These are phyloP conservation scores for Eupelmus urozonus DNA, from an alignment of 2,888 invertebrate genomes.

Conservation along the genomic window DNA sequence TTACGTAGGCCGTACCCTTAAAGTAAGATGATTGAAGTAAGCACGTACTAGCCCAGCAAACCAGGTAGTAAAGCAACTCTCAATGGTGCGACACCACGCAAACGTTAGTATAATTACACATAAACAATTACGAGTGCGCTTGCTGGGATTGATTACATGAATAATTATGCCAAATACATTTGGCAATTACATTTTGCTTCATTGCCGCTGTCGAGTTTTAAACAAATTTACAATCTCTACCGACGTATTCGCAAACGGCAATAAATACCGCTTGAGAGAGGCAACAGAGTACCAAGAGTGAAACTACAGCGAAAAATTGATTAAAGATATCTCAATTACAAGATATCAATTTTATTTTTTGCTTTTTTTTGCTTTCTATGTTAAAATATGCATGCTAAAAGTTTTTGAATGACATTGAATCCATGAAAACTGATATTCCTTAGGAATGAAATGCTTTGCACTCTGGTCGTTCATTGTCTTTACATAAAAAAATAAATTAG, in stretches of 20 bases:
- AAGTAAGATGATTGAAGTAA: slow-evolving; percentile 48
- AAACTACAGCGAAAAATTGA: slow-evolving; percentile 37
- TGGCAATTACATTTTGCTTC: slow-evolving; percentile 46
- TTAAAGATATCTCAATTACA: slow-evolving; percentile 11
- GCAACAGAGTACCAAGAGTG: slow-evolving; percentile 36
- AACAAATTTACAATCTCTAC: slow-evolving; percentile 59
- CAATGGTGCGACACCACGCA: slow-evolving; percentile 24
- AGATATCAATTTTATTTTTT: slow-evolving; percentile 6
- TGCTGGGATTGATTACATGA: slow-evolving; percentile 51
- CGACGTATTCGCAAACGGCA: slow-evolving; percentile 18
- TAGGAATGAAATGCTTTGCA: slow-evolving; percentile 32
- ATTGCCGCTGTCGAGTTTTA: slow-evolving; percentile 30
- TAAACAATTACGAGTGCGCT: slow-evolving; percentile 53
- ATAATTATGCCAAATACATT: slow-evolving; percentile 51
- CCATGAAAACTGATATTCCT: neutral
- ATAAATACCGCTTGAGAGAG: neutral
- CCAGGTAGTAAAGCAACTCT: slow-evolving; percentile 28
- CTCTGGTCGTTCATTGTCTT: neutral
- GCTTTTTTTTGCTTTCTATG: slow-evolving; percentile 16
- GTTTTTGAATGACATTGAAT: slow-evolving; percentile 19
- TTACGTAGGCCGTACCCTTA: slow-evolving; percentile 54
- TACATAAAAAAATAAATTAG: slow-evolving; percentile 32
- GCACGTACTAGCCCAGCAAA: slow-evolving; percentile 44
- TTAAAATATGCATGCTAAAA: slow-evolving; percentile 12
- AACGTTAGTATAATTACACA: slow-evolving; percentile 49